Percentiles rank a stretch among this genome's conserved stretches.
phyloP scores from a whole-genome alignment of 2,888 invertebrate species.

The Andrena hattorfiana region DNA sequence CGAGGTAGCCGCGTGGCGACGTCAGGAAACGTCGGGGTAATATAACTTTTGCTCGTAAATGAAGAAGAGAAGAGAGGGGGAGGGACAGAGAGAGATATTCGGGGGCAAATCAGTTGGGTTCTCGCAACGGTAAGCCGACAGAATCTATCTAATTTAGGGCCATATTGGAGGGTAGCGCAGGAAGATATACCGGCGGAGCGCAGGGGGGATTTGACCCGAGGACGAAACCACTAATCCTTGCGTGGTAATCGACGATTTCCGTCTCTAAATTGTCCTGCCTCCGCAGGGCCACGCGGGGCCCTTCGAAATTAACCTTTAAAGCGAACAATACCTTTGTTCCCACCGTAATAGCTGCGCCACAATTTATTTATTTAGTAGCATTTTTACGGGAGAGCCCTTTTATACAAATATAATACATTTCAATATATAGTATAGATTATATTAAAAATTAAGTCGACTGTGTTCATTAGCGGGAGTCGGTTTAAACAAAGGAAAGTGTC shows the following conservation, averaged over 20 bases:
- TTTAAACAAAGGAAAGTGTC: too few species aligned
- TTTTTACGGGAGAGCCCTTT: neutral
- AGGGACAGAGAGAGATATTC: slow-evolving; percentile 25
- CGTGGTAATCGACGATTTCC: slow-evolving; percentile 80
- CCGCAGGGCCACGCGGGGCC: slow-evolving; percentile 19
- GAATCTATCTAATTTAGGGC: slow-evolving; percentile 70
- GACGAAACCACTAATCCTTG: slow-evolving; percentile 78
- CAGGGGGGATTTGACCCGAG: slow-evolving; percentile 70
- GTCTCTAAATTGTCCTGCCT: slow-evolving; percentile 70
- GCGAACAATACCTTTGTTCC: slow-evolving; percentile 65
- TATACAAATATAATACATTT: neutral
- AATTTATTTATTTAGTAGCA: slow-evolving; percentile 72
- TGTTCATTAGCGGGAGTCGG: too few species aligned
- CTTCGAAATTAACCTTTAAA: slow-evolving; percentile 59
- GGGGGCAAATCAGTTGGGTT: slow-evolving; percentile 63
- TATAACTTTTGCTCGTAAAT: slow-evolving; percentile 50
- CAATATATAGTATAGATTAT: too few species aligned
- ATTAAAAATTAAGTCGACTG: too few species aligned
- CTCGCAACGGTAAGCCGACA: slow-evolving; percentile 63
- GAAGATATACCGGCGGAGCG: slow-evolving; percentile 64
- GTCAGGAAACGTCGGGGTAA: slow-evolving; percentile 29
- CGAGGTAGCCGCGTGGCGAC: slow-evolving; percentile 12
- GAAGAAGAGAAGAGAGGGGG: neutral
- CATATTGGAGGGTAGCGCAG: slow-evolving; percentile 60
- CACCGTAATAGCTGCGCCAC: slow-evolving; percentile 53